These are phyloP conservation scores for Camelus dromedarius DNA, from an alignment of 2,113 vertebrate genomes.

Conservation along the genomic window DNA sequence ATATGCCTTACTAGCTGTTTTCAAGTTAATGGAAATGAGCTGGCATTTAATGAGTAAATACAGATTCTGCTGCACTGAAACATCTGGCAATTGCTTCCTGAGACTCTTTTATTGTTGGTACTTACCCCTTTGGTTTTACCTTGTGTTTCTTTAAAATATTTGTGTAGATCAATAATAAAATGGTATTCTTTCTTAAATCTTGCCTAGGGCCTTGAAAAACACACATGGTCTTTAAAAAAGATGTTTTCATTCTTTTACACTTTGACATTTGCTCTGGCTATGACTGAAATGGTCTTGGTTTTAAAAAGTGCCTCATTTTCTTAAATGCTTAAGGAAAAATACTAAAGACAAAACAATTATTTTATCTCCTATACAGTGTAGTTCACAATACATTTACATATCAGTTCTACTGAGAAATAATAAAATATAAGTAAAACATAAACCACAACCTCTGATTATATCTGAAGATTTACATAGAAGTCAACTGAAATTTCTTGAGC, in stretches of 20 bases:
- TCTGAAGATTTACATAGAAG: not conserved
- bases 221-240: not conserved
- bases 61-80: not conserved
- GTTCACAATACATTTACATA: not conserved
- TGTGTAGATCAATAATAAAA: not conserved
- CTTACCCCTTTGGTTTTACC: not conserved
- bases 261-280: not conserved
- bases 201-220: not conserved
- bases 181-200: not conserved
- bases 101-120: not conserved
- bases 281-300: not conserved
- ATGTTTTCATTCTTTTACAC: not conserved
- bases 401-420: not conserved
- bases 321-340: not conserved
- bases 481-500: not conserved
- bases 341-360: slow-evolving; percentile 1
- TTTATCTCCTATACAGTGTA: not conserved
- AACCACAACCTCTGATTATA: not conserved
- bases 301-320: not conserved
- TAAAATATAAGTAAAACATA: not conserved
- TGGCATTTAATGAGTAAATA: slow-evolving; percentile 7
- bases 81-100: not conserved
- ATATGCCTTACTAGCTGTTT: slow-evolving; percentile 1
- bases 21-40: not conserved
- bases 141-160: not conserved